Evolutionary conservation across 2,797 vertebrate genomes (phyloP).

Genomic region (Tokudaia muenninki): DNA sequence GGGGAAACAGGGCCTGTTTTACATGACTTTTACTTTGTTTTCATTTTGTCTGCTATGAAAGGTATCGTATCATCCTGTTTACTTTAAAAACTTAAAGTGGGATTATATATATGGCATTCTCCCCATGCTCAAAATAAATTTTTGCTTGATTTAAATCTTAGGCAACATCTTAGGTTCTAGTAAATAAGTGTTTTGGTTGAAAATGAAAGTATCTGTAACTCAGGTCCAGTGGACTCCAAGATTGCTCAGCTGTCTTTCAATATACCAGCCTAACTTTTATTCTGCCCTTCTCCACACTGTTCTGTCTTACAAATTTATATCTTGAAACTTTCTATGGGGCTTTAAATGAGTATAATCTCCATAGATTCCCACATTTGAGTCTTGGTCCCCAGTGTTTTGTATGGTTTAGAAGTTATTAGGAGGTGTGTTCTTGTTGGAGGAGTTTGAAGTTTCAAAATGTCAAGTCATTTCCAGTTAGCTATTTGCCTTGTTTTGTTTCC

Average conservation of each 20-base stretch:
- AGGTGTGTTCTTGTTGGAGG: not conserved
- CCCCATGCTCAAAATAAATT: no score
- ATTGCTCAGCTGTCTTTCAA: not conserved
- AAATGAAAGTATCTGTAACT: not conserved
- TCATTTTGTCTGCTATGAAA: no score
- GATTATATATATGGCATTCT: no score
- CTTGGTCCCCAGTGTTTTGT: not conserved
- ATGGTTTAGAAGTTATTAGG: not conserved
- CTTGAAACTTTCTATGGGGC: not conserved
- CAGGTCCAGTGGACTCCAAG: not conserved
- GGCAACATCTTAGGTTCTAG: not conserved
- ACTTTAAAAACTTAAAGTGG: no score
- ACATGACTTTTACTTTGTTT: no score
- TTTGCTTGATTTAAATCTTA: no score
- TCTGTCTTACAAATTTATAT: not conserved
- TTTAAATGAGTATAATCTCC: not conserved
- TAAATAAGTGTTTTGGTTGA: not conserved
- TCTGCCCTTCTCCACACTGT: not conserved
- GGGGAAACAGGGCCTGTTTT: no score
- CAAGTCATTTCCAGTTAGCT: not conserved
- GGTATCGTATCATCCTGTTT: no score
- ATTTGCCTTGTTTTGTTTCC: not conserved
- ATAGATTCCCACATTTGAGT: not conserved
- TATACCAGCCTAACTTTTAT: not conserved
- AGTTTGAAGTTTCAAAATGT: no score